Conservation (phyloP, 2,888 invertebrate species). For the Tridacna crocea region DNA sequence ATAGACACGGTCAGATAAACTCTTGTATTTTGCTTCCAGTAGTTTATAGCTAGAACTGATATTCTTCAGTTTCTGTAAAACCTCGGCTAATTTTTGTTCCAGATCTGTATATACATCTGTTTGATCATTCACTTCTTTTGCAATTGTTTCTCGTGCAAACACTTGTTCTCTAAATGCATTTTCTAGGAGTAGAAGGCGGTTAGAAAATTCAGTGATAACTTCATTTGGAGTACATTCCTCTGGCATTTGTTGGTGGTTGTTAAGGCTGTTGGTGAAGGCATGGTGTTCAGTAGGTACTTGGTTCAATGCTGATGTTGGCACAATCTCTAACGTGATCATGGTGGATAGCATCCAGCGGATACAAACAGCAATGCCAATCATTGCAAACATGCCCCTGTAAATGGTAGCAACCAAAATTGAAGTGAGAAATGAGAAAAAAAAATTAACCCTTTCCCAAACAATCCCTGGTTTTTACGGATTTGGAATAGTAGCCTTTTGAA, state of each 20-base stretch:
- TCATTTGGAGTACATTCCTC: constrained; percentile 57
- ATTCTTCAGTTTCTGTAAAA: constrained; percentile 67
- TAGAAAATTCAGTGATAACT: constrained; percentile 73
- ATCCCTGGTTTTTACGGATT: no score
- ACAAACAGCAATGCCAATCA: constrained; percentile 62
- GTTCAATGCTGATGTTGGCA: constrained; percentile 9
- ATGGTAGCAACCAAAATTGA: background rate
- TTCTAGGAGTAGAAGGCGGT: constrained; percentile 74
- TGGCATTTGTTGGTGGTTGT: constrained; percentile 31
- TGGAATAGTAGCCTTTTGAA: no score
- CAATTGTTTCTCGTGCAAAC: constrained; percentile 71
- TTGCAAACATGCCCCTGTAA: constrained; percentile 63
- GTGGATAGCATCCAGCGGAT: constrained; percentile 57
- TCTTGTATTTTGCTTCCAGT: constrained; percentile 56
- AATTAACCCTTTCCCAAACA: background rate
- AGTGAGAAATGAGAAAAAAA: background rate
- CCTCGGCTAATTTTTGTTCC: constrained; percentile 64
- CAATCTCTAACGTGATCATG: constrained; percentile 32
- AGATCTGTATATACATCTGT: constrained; percentile 68
- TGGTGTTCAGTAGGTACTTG: background rate
- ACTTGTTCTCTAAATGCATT: constrained; percentile 79
- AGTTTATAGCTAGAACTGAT: constrained; percentile 59
- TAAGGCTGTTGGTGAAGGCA: constrained; percentile 2
- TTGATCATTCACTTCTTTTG: constrained; percentile 74
- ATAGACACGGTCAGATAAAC: constrained; percentile 41